phyloP scores from a whole-genome alignment of 2,888 invertebrate genomes.

The Mythimna vitellina region DNA sequence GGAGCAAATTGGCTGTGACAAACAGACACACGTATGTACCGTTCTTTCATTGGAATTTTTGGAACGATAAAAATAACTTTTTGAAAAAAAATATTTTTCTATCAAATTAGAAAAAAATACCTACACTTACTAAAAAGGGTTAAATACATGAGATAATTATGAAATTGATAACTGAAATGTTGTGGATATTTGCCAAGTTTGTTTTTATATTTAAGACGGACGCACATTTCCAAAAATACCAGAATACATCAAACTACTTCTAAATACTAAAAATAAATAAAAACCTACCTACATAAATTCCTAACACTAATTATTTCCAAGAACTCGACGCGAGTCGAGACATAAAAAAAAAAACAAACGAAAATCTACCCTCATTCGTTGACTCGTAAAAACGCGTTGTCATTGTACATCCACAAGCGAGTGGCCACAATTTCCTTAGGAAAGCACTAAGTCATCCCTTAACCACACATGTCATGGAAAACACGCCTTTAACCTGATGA shows the following conservation, averaged over 20 bases:
- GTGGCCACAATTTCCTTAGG: conserved; percentile 86
- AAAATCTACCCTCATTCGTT: conserved; percentile 65
- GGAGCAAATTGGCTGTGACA: no score
- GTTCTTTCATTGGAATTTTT: no score
- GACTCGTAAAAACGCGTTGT: conserved; percentile 81
- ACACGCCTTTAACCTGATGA: conserved; percentile 74
- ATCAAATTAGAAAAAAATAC: no score
- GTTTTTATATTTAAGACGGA: no score
- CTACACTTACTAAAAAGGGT: no score
- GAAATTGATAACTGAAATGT: no score
- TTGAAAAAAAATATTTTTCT: no score
- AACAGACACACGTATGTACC: no score
- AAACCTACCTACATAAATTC: conserved; percentile 9
- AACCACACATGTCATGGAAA: conserved; percentile 86
- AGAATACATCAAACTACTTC: not conserved
- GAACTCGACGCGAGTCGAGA: conserved; percentile 49
- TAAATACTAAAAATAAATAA: not conserved
- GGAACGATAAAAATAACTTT: no score
- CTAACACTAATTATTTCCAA: conserved; percentile 54
- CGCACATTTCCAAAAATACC: not conserved
- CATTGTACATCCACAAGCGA: conserved; percentile 83
- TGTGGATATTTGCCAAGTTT: no score
- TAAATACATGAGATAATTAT: no score
- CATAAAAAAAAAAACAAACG: conserved; percentile 54
- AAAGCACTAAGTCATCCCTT: conserved; percentile 82